phyloP scores from a whole-genome alignment of 1,140 invertebrate species.

The Rhyacophila brunnea region DNA sequence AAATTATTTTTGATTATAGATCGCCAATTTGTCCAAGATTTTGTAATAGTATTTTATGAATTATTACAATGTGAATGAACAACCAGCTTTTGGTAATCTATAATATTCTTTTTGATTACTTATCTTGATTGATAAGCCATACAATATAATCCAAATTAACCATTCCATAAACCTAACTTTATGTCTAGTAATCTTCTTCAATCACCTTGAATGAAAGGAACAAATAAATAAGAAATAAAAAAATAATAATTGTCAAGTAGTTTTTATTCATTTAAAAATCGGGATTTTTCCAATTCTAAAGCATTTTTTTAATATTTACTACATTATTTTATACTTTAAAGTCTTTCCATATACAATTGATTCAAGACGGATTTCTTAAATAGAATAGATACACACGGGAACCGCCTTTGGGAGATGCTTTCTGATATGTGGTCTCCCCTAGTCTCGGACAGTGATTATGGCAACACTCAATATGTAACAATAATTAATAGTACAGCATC shows the following conservation, averaged over 20 bases:
- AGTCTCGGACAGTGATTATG: background rate
- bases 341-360: conserved; percentile 35
- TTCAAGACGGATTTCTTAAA: conserved; percentile 33
- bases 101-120: too few relatives aligned
- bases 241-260: conserved; percentile 18
- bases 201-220: too few relatives aligned
- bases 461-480: background rate
- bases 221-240: conserved; percentile 13
- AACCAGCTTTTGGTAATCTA: too few relatives aligned
- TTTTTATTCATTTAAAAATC: conserved; percentile 36
- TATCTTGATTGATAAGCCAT: too few relatives aligned
- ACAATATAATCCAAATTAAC: too few relatives aligned
- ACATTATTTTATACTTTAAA: conserved; percentile 29
- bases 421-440: conserved; percentile 18
- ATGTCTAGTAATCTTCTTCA: too few relatives aligned
- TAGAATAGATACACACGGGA: conserved; percentile 23
- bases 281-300: conserved; percentile 34
- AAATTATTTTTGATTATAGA: too few relatives aligned
- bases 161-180: too few relatives aligned
- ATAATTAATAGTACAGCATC: too few relatives aligned
- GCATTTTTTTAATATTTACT: conserved; percentile 32
- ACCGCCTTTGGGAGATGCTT: conserved; percentile 15
- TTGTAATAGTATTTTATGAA: too few relatives aligned
- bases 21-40: too few relatives aligned
- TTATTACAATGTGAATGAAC: too few relatives aligned